phyloP scores from a whole-genome alignment of 1,140 invertebrate genomes.

The Solenopsis fugax region DNA sequence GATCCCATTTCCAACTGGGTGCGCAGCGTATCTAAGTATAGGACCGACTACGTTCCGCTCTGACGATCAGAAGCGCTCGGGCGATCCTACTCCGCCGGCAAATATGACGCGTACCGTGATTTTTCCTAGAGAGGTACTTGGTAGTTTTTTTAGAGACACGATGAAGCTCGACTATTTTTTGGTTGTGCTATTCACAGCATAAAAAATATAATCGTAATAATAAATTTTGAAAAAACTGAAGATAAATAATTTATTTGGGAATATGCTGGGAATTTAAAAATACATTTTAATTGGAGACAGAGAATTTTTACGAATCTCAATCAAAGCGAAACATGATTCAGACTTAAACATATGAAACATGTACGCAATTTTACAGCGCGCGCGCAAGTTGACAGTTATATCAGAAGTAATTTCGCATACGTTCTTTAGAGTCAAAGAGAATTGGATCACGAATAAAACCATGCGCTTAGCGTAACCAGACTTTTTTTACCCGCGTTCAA shows the following conservation, averaged over 20 bases:
- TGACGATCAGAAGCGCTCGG: slow-evolving; percentile 66
- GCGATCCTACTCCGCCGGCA: slow-evolving; percentile 57
- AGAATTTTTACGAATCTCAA: background rate
- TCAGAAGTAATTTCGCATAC: background rate
- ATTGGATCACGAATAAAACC: slow-evolving; percentile 30
- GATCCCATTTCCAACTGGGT: slow-evolving; percentile 75
- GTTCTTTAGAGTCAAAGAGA: slow-evolving; percentile 25
- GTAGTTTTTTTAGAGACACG: background rate
- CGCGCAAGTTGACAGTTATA: background rate
- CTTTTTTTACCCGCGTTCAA: slow-evolving; percentile 32
- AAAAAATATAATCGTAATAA: background rate
- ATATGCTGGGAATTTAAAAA: background rate
- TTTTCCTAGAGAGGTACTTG: background rate
- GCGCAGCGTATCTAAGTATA: slow-evolving; percentile 70
- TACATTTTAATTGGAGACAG: background rate
- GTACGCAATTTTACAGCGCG: background rate
- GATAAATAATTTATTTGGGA: background rate
- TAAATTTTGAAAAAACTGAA: background rate
- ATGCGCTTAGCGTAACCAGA: slow-evolving; percentile 50
- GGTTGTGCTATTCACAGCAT: background rate
- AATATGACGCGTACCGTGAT: slow-evolving; percentile 41
- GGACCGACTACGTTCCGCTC: slow-evolving; percentile 72
- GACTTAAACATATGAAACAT: background rate
- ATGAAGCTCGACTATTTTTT: background rate
- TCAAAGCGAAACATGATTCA: background rate